Evolutionary conservation across 2,888 invertebrate species (phyloP), one percentile per base, ranked within the genome.

Genomic region (Drosophila colorata): DNA sequence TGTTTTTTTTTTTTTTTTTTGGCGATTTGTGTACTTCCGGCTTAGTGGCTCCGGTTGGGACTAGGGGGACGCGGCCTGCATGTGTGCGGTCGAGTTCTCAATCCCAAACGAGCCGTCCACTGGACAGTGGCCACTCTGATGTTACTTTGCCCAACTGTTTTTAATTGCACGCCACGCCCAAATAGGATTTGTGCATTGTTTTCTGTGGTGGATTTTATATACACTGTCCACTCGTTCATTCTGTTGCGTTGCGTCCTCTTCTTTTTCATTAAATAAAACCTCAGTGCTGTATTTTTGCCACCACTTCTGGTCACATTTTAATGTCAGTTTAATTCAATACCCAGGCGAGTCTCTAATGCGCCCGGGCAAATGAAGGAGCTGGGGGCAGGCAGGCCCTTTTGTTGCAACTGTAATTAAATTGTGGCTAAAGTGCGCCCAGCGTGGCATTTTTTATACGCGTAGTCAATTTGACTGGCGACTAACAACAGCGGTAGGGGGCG

Each of bases 181-280:
- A 79, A 87, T 84, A 73, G 86, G 87, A 86, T 86, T 86, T 86
- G 84, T 87, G 87, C 89, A 88, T 88, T 88, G 87, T 86, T 88
- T 81, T 84, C 74, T 82, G 86, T 65, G 83, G 88, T 72, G 74
- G 73, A 85, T 87, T 85, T 76, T 74, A 78, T 78, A 87, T 64
- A 60, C 38, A 40, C 57, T 46, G 35, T 35, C 23, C 16, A 11
- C 44, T 49, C 40, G 7, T 51, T 37, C 28, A 31, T 6, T 2
- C 8, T 7, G 9, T 35, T 49, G n/a, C 31, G 38, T 38, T 28
- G 20, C 52, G 18, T 44, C 43, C 35, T 41, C 35, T 41, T 49
- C 40, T 64, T 51, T 43, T 47, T 37, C 55, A 72, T 63, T 48
- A 59, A 69, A 31, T 59, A 58, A 69, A 75, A 78, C 78, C 88